These are phyloP conservation scores for Regulus satrapa DNA, from an alignment of 2,113 vertebrate genomes.

Conservation along the genomic window DNA sequence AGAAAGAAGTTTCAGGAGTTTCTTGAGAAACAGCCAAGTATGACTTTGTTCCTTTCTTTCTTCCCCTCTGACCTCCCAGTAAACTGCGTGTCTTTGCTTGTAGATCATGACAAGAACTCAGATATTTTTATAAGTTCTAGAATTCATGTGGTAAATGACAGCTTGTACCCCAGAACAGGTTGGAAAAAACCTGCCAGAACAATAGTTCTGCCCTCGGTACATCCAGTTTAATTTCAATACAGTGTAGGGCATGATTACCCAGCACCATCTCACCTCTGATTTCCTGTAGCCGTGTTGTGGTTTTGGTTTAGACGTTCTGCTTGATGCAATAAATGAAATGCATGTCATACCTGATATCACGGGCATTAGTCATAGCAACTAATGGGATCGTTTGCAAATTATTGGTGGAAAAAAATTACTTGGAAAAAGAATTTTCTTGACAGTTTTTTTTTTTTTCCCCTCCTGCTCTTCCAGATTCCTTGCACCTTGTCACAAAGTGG, in stretches of 20 bases:
- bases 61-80: constrained; percentile 26
- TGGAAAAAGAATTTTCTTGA: background rate
- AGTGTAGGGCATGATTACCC: background rate
- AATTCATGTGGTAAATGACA: background rate
- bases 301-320: background rate
- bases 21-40: constrained; percentile 92
- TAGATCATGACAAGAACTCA: background rate
- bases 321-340: background rate
- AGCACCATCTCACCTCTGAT: background rate
- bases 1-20: constrained; percentile 94
- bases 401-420: background rate
- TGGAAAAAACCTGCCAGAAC: background rate
- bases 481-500: constrained; percentile 91
- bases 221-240: background rate
- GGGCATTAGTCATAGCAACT: background rate
- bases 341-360: background rate
- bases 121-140: background rate
- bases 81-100: constrained; percentile 11
- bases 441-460: too few species aligned
- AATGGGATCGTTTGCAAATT: background rate
- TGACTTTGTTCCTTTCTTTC: constrained; percentile 65
- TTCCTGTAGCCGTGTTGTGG: background rate
- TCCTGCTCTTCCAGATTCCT: constrained; percentile 76
- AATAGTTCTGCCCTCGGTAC: background rate
- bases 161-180: background rate